Evolutionary conservation across 2,888 invertebrate species (phyloP), one percentile per base, ranked within the genome.

Genomic region (Nysson spinosus): DNA sequence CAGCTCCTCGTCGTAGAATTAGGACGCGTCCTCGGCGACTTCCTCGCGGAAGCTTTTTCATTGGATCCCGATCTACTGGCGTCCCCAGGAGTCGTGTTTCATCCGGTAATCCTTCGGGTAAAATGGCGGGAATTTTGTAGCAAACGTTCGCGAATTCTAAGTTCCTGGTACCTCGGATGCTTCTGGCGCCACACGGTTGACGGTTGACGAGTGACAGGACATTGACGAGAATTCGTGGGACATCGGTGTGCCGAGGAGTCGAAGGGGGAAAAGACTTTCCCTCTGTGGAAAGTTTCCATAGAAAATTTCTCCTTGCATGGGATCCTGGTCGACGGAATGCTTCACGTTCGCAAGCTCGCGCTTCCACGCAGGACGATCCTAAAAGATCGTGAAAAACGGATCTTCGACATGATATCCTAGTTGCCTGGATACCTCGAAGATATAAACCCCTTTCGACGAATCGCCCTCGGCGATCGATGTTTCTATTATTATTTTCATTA

Each of bases 181-280:
- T 84, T 83, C 81, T 82, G 81, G 80, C 84, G 81, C 80, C 80
- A 78, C 77, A 77, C 78, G 68, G 69, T 83, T 82, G 84, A 77
- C 78, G 68, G 69, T 83, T 82, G 84, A 84, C 81, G 80, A 75
- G 71, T 81, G 81, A 82, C 74, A 67, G 63, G 72, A 75, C 75
- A 35, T 80, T 81, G 80, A 70, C 42, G 62, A 51, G 46, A 7
- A n/a, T 22, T 26, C 35, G n/a, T 2, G 3, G 40, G 42, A 28
- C 14, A 22, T 14, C 24, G n/a, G n/a, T n/a, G n/a, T n/a, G n/a
- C 5, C 17, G 28, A 30, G 24, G 43, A 7, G 14, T 37, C 42
- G 3, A n/a, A 26, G 30, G 19, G 19, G 6, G 5, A 56, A 40
- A 22, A 37, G 26, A 28, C 5, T 14, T 55, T 28, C 14, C 12